phyloP scores from a whole-genome alignment of 2,888 invertebrate genomes.

The Atherix ibis region DNA sequence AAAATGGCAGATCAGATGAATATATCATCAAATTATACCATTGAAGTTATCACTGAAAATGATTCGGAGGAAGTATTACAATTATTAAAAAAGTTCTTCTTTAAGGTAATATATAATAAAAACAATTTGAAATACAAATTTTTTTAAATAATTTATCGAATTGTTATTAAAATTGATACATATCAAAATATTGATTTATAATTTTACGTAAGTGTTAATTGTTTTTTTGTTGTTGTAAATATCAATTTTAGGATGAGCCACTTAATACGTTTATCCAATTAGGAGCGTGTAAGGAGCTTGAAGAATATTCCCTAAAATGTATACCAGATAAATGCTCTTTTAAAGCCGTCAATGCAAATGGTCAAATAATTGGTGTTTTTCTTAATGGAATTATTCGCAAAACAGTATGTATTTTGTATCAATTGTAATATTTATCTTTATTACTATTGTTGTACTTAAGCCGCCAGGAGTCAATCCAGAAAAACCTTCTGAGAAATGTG shows the following conservation, averaged over 20 bases:
- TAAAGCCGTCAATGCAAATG: slow-evolving; percentile 36
- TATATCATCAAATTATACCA: slow-evolving; percentile 25
- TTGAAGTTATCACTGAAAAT: slow-evolving; percentile 31
- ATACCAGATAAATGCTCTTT: slow-evolving; percentile 38
- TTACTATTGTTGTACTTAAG: no score
- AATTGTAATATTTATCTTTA: no score
- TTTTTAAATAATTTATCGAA: no score
- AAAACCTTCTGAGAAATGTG: slow-evolving; percentile 26
- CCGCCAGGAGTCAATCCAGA: slow-evolving; percentile 18
- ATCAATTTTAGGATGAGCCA: slow-evolving; percentile 26
- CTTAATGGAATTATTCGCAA: slow-evolving; percentile 34
- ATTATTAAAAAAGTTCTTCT: slow-evolving; percentile 43
- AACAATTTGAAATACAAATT: no score
- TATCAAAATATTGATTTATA: no score
- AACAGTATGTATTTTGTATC: no score
- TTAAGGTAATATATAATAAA: no score
- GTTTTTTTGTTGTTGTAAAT: no score
- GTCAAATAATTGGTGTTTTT: slow-evolving; percentile 38
- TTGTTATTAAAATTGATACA: no score
- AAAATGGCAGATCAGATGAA: slow-evolving; percentile 27
- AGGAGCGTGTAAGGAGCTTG: slow-evolving; percentile 35
- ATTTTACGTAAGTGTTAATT: no score
- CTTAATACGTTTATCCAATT: slow-evolving; percentile 28
- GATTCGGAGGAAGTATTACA: slow-evolving; percentile 39
- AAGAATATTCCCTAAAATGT: slow-evolving; percentile 36